A percentile compares a stretch with the other conserved stretches of the same genome.
These are phyloP conservation scores for Apolygus lucorum DNA, from an alignment of 1,140 invertebrate genomes.

Conservation along the genomic window DNA sequence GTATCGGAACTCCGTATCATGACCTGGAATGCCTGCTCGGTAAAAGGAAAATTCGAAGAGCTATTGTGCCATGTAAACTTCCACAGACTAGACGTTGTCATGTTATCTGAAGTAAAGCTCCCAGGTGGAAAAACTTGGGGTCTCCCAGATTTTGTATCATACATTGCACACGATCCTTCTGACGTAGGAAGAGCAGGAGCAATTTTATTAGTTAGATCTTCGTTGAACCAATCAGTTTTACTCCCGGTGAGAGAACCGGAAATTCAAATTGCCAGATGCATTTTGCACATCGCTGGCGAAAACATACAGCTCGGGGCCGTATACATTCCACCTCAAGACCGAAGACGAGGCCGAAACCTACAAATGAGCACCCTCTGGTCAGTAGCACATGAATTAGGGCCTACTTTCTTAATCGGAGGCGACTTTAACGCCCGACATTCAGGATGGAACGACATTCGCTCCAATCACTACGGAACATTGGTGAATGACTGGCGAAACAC, in stretches of 20 bases:
- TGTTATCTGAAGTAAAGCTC: background rate
- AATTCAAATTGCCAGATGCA: background rate
- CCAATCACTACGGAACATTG: conserved; percentile 4
- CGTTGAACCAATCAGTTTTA: background rate
- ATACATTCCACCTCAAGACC: background rate
- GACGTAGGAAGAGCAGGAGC: background rate
- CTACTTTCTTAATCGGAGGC: background rate
- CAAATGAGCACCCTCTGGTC: background rate
- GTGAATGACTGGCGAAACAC: background rate
- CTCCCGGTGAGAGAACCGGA: background rate
- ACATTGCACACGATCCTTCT: background rate
- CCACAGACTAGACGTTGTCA: background rate
- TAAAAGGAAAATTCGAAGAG: background rate
- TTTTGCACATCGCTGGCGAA: background rate
- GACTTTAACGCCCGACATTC: background rate
- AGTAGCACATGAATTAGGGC: background rate
- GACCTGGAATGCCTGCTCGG: background rate
- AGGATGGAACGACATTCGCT: background rate
- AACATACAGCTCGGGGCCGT: background rate
- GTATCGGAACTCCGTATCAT: background rate
- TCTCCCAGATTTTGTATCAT: background rate
- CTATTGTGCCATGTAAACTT: background rate
- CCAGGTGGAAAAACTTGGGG: background rate
- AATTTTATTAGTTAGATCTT: background rate
- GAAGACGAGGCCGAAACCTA: background rate